These are phyloP conservation scores for Bagarius yarrelli DNA, from an alignment of 2,113 vertebrate species.

Conservation along the genomic window DNA sequence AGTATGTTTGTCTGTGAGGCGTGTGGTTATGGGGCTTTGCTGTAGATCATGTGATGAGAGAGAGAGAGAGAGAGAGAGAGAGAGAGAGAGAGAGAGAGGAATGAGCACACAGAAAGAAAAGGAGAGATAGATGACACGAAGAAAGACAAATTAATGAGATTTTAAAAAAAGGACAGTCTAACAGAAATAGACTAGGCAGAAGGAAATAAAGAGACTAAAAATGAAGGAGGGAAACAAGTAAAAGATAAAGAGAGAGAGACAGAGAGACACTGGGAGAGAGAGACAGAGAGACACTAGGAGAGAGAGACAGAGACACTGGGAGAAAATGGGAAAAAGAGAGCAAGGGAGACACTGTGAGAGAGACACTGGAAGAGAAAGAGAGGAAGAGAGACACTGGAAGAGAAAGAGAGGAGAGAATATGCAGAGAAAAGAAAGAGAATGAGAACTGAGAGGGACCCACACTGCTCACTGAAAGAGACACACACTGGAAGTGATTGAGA, in stretches of 20 bases:
- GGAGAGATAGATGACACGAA: too few relatives aligned
- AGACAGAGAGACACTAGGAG: neutral
- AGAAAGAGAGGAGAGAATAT: neutral
- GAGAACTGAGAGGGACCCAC: neutral
- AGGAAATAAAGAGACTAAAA: neutral
- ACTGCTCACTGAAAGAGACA: neutral
- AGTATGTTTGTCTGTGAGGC: neutral
- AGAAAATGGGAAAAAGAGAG: neutral
- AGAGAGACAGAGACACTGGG: neutral
- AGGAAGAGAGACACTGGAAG: neutral
- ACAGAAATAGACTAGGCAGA: too few relatives aligned
- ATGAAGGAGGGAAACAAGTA: too few relatives aligned
- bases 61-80: neutral
- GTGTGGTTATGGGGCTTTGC: neutral
- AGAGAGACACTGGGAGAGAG: too few relatives aligned
- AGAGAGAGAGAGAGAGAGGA: too few relatives aligned
- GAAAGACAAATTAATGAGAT: too few relatives aligned
- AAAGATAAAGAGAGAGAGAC: neutral
- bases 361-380: neutral
- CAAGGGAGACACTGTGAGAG: accelerated
- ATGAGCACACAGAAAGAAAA: too few relatives aligned
- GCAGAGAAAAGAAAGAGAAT: neutral
- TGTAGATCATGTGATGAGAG: neutral
- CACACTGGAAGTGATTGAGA: too few relatives aligned
- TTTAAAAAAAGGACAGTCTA: too few relatives aligned